Base-by-base conservation (phyloP, 2,797 vertebrate species). In the Eulemur albifrons region DNA sequence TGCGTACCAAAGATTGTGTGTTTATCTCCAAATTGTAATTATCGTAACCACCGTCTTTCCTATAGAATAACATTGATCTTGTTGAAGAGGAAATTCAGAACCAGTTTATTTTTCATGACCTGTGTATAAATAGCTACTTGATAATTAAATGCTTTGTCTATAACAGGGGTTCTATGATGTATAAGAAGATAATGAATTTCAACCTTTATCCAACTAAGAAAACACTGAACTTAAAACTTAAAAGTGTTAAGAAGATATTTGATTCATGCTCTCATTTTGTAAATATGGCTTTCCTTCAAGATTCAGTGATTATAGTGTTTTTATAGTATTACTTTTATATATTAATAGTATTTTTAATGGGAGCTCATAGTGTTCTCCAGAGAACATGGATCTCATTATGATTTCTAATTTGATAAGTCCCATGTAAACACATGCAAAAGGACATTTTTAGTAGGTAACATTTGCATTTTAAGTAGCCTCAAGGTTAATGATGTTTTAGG, bases 21-120 rank as follows among this genome's bases (percentile, higher is more conserved):
- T 86, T 92, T 75, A 45, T 79, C 69, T 88, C 45, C 63, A 54
- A 92, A 82, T 86, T 96, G 91, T 63, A 85, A 67, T 92, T 89
- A 88, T 75, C 15, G 4, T 67, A 65, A n/a, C 25, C 18, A 70
- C 32, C 32, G 14, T 77, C 52, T 93, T 91, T 52, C 67, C 73
- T 88, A 3, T 52, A 93, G 52, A 23, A 73, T 75, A 76, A 32
- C 35, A 63, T 1, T 89, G 61, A 86, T 76, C 35, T 93, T 95
- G 13, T 73, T 73, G 48, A 95, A 87, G 59, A 88, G 7, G 54
- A 82, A 89, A 81, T 82, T 88, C 32, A 85, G 38, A 61, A 73
- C 7, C 14, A 88, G 69, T 92, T 92, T 80, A 59, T 89, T 82
- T 88, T 92, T 86, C 21, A 35, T 90, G 54, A 70, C n/a, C 32